phyloP scores from a whole-genome alignment of 2,113 vertebrate species.

The Pongo abelii region DNA sequence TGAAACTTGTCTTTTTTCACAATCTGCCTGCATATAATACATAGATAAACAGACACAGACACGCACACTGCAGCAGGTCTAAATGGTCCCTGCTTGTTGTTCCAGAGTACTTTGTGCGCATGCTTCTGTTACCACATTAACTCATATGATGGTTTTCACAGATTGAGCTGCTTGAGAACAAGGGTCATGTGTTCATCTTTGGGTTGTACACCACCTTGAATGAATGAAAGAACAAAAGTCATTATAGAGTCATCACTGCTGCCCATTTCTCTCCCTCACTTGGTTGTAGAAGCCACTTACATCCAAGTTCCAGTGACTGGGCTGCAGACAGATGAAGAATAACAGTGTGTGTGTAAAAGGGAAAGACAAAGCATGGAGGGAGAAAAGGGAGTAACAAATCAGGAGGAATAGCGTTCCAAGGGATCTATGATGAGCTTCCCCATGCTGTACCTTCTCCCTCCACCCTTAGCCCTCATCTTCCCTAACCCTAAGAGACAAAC shows the following conservation, averaged over 20 bases:
- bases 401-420: neutral
- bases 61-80: neutral
- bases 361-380: neutral
- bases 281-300: neutral
- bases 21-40: neutral
- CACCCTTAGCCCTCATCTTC: neutral
- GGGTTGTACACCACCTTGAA: neutral
- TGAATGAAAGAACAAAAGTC: neutral
- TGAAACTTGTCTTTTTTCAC: neutral
- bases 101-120: neutral
- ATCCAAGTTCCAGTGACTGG: neutral
- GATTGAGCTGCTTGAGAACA: neutral
- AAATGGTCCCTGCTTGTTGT: neutral
- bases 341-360: neutral
- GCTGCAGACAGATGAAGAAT: neutral
- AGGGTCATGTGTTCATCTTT: neutral
- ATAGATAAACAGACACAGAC: neutral
- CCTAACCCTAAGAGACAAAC: neutral
- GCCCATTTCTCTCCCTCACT: neutral
- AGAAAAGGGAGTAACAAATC: neutral
- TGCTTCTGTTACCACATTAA: neutral
- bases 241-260: neutral
- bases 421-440: neutral
- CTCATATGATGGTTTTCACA: neutral
- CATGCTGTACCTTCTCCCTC: neutral